phyloP scores from a whole-genome alignment of 64 coral and sea anemone species.

The Acropora tenuis region DNA sequence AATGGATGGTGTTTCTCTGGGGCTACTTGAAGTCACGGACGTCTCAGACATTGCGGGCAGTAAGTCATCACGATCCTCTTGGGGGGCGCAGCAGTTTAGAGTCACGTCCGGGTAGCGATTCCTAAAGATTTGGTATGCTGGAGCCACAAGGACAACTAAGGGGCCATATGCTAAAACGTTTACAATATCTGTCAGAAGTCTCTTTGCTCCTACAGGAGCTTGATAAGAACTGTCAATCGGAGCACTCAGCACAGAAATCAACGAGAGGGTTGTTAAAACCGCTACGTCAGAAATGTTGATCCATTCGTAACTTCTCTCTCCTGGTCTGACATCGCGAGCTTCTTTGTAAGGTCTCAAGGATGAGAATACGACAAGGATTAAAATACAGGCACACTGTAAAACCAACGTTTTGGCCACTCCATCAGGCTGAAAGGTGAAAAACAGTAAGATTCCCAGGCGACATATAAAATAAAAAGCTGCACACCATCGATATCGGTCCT shows the following conservation, averaged over 20 bases:
- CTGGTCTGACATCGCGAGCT: background rate
- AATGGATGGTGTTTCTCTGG: background rate
- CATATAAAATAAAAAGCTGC: slow-evolving; percentile 80
- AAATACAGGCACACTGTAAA: slow-evolving; percentile 57
- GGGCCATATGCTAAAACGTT: background rate
- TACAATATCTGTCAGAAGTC: background rate
- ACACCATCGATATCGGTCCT: slow-evolving; percentile 77
- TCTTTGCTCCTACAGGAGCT: background rate
- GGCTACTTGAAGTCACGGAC: background rate
- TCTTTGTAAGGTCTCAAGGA: slow-evolving; percentile 82
- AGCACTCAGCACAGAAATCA: slow-evolving; percentile 74
- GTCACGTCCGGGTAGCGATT: background rate
- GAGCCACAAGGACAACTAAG: background rate
- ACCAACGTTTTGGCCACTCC: slow-evolving; percentile 28
- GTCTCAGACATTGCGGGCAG: background rate
- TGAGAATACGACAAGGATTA: slow-evolving; percentile 62
- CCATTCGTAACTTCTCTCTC: slow-evolving; percentile 61
- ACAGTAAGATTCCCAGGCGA: slow-evolving; percentile 41
- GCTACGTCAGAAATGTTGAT: slow-evolving; percentile 78
- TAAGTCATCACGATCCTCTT: background rate
- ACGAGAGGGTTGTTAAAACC: slow-evolving; percentile 61
- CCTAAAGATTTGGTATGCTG: background rate
- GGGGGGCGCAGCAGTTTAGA: background rate
- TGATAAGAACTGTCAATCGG: background rate
- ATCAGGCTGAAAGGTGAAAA: slow-evolving; percentile 31